Evolutionary conservation across 1,140 invertebrate species (phyloP).

Genomic region (Octopus bimaculoides): DNA sequence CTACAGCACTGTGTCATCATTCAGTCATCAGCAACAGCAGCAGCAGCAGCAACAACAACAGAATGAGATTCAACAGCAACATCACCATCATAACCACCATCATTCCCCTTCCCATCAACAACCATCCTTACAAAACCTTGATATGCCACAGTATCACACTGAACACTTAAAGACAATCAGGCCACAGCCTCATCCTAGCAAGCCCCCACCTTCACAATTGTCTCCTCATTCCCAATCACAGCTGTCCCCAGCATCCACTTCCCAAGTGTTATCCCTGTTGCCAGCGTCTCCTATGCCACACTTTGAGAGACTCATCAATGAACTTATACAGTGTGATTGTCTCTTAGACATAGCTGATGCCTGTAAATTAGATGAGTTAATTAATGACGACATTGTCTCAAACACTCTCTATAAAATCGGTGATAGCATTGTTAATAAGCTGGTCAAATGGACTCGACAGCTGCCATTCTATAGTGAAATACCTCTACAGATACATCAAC

Average conservation of each 20-base stretch:
- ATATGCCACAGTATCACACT: not conserved
- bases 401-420: conserved; percentile 92
- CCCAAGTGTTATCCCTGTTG: conserved; percentile 17
- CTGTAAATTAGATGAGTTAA: conserved; percentile 83
- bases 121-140: not conserved
- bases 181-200: not conserved
- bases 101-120: not conserved
- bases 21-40: not conserved
- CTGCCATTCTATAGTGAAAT: conserved; percentile 94
- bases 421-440: conserved; percentile 92
- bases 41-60: not conserved
- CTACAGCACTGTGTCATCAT: not conserved
- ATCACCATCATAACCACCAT: not conserved
- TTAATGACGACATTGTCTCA: conserved; percentile 86
- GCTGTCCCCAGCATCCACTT: not conserved
- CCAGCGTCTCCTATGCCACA: conserved; percentile 4
- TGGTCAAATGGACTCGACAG: conserved; percentile 97
- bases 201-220: not conserved
- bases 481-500: conserved; percentile 89
- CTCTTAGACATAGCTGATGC: conserved; percentile 36
- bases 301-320: conserved; percentile 21
- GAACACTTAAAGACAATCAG: not conserved
- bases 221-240: not conserved
- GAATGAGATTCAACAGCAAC: not conserved
- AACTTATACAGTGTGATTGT: conserved; percentile 30